Conservation (phyloP, 2,113 vertebrate species). For the Mystacornis crossleyi region DNA sequence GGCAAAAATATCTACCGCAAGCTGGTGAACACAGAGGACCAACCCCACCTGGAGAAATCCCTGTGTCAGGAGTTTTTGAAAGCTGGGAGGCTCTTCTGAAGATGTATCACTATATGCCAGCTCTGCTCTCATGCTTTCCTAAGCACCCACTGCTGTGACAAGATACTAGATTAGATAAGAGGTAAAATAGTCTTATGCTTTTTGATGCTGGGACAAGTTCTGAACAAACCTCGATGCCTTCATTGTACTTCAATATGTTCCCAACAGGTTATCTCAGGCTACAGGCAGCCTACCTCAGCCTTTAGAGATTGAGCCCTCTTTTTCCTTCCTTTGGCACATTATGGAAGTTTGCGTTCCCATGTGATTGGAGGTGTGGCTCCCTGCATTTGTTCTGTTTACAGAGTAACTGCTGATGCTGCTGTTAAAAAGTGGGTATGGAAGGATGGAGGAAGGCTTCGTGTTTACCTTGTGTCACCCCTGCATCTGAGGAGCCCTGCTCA, state of each 20-base stretch:
- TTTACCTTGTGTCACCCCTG: background rate
- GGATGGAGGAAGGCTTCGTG: background rate
- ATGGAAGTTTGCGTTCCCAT: background rate
- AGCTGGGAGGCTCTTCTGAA: background rate
- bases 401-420: background rate
- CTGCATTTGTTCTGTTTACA: background rate
- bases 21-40: background rate
- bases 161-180: background rate
- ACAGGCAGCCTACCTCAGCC: background rate
- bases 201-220: background rate
- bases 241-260: background rate
- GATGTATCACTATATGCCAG: background rate
- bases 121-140: background rate
- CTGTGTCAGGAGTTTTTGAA: background rate
- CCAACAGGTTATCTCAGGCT: background rate
- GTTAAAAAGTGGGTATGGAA: background rate
- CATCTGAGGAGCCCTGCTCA: background rate
- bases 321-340: background rate
- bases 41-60: background rate
- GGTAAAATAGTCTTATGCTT: rapidly evolving
- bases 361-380: background rate
- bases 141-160: background rate
- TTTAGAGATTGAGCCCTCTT: background rate
- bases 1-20: background rate
- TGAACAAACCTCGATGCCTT: background rate